Conservation (phyloP, 2,113 vertebrate genomes). For the Nesogale talazaci region DNA sequence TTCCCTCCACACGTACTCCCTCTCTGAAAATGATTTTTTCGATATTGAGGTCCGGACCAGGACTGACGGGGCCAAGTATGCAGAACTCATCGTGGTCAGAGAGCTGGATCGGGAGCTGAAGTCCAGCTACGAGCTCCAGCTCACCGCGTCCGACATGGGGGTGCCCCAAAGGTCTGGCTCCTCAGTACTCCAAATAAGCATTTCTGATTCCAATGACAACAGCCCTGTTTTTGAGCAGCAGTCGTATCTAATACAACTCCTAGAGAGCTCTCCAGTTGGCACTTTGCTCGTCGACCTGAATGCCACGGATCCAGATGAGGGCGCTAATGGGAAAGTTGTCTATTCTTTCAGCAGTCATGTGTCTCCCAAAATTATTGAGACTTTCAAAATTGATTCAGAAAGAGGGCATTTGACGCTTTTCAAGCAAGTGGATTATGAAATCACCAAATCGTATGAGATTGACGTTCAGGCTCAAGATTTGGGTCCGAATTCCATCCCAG, state of each 20-base stretch:
- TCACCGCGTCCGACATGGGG: slow-evolving; percentile 95
- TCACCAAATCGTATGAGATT: slow-evolving; percentile 93
- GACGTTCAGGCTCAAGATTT: slow-evolving; percentile 97
- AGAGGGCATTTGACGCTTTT: slow-evolving; percentile 94
- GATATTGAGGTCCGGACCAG: slow-evolving; percentile 94
- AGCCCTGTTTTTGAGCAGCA: slow-evolving; percentile 94
- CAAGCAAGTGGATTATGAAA: slow-evolving; percentile 96
- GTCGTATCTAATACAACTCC: slow-evolving; percentile 91
- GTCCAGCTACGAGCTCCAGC: slow-evolving; percentile 93
- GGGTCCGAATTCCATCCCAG: slow-evolving; percentile 98
- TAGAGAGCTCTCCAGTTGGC: slow-evolving; percentile 92
- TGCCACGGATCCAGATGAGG: slow-evolving; percentile 98
- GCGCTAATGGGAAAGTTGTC: slow-evolving; percentile 95
- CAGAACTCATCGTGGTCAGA: slow-evolving; percentile 94
- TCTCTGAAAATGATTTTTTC: slow-evolving; percentile 94
- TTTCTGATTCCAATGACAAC: slow-evolving; percentile 98
- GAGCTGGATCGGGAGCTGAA: slow-evolving; percentile 95
- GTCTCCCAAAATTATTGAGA: slow-evolving; percentile 93
- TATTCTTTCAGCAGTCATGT: slow-evolving; percentile 98
- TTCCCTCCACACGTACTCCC: slow-evolving; percentile 93
- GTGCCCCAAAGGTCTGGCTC: slow-evolving; percentile 94
- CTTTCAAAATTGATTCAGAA: slow-evolving; percentile 94
- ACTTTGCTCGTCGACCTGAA: slow-evolving; percentile 95
- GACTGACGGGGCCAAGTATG: slow-evolving; percentile 96
- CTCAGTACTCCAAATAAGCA: slow-evolving; percentile 94